Evolutionary conservation across 2,888 invertebrate genomes (phyloP).

Genomic region (Epiblema foenella): DNA sequence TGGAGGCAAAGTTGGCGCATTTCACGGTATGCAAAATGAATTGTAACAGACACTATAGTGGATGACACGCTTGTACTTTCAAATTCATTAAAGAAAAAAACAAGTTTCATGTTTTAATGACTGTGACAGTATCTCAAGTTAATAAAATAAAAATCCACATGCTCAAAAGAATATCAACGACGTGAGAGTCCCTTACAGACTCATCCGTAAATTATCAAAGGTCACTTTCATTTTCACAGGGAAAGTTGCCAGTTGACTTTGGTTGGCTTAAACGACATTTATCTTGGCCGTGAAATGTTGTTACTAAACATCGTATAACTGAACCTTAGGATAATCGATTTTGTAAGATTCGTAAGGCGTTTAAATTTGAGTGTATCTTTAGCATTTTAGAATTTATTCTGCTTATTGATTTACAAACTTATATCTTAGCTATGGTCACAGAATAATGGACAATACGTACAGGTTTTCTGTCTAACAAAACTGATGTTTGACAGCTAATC

Average conservation of each 20-base stretch:
- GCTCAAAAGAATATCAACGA: not conserved
- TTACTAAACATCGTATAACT: conserved; percentile 36
- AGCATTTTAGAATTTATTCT: not conserved
- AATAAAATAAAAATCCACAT: not conserved
- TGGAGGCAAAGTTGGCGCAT: too few relatives aligned
- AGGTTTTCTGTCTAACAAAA: too few relatives aligned
- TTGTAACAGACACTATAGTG: not conserved
- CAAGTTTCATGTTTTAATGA: not conserved
- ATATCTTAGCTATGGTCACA: too few relatives aligned
- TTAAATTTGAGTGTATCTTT: conserved; percentile 14
- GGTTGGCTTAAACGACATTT: conserved; percentile 25
- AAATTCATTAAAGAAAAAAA: not conserved
- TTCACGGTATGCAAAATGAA: too few relatives aligned
- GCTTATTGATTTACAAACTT: not conserved
- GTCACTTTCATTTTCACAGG: conserved; percentile 39
- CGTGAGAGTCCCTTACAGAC: conserved; percentile 1
- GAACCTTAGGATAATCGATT: conserved; percentile 10
- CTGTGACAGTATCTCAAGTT: not conserved
- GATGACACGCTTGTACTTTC: not conserved
- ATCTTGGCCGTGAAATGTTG: conserved; percentile 37
- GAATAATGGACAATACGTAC: too few relatives aligned
- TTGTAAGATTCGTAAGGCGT: conserved; percentile 18
- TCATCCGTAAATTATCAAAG: conserved; percentile 26
- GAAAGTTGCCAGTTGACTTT: conserved; percentile 33
- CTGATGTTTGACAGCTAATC: too few relatives aligned